These are phyloP conservation scores for Carposina sasakii DNA, from an alignment of 1,140 invertebrate species.

Conservation along the genomic window DNA sequence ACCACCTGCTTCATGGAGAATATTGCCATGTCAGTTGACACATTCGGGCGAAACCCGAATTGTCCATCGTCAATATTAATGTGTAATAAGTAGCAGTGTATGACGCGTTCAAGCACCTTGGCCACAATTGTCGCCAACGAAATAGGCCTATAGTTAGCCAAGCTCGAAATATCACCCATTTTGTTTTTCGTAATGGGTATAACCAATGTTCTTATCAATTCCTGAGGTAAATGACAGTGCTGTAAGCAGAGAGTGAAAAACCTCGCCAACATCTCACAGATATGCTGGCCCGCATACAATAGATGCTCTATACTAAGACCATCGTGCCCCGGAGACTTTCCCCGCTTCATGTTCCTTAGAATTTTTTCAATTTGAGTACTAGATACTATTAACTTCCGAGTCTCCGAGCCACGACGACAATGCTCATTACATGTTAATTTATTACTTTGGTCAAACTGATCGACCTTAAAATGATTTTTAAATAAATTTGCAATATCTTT, in stretches of 20 bases:
- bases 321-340: background rate
- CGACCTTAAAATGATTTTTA: background rate
- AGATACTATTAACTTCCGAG: background rate
- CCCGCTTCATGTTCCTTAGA: background rate
- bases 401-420: background rate
- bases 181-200: constrained; percentile 4
- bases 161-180: background rate
- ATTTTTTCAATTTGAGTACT: background rate
- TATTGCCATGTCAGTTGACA: constrained; percentile 5
- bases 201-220: background rate
- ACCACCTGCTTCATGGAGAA: background rate
- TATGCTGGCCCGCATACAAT: background rate
- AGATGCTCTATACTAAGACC: constrained; percentile 7
- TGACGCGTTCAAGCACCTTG: background rate
- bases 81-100: background rate
- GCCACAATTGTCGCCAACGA: background rate
- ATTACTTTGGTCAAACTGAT: background rate
- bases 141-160: constrained; percentile 3
- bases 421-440: too few relatives aligned
- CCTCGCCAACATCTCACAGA: background rate
- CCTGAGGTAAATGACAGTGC: background rate
- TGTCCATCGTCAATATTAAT: background rate
- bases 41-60: background rate
- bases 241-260: background rate
- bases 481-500: constrained; percentile 3